Base-by-base conservation (phyloP, 2,113 vertebrate species). In the Arothron firmamentum region DNA sequence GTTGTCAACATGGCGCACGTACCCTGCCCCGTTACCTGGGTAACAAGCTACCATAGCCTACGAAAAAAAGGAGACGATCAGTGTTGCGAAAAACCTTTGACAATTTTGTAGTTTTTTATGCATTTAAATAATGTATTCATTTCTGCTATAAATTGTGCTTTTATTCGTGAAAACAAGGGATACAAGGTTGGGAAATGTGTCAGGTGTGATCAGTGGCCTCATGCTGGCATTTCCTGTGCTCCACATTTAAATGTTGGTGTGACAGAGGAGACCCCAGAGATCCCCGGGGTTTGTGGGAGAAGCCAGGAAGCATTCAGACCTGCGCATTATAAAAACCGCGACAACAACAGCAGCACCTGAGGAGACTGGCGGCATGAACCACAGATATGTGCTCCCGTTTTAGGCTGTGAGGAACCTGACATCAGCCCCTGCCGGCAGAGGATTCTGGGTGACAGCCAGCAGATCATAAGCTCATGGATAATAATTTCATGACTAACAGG, bases 41-140 rank as follows among this genome's bases (percentile, higher is more conserved):
- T 96, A 96, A 90, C 94, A 96, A 9, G 94, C 94, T 76, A 96
- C 94, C 94, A 96, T 96, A 16, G 93, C 94, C 94, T 96, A 82
- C 66, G 71, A 43, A 74, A 62, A 46, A 62, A 46, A 75, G 6
- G 65, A 52, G 20, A 25, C 41, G 0, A 19, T 65, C 52, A 75
- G 34, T 21, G 50, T 10, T 59, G 48, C 47, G 15, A 12, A 51
- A 21, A 51, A 38, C 34, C 8, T 38, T 38, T n/a, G n/a, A n/a
- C n/a, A n/a, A 34, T 34, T 6, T 34, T 34, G 31, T 34, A 34
- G 31, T 34, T 34, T 34, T 34, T 34, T 34, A 34, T 34, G 8
- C 31, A 34, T 34, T 34, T 34, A 34, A 34, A 10, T 34, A 34
- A 5, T 34, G 31, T 6, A 34, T 34, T 38, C 8, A 3, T 11